Percentiles rank a stretch among this genome's conserved stretches.
phyloP scores from a whole-genome alignment of 2,113 vertebrate genomes.

The Nettapus auritus region DNA sequence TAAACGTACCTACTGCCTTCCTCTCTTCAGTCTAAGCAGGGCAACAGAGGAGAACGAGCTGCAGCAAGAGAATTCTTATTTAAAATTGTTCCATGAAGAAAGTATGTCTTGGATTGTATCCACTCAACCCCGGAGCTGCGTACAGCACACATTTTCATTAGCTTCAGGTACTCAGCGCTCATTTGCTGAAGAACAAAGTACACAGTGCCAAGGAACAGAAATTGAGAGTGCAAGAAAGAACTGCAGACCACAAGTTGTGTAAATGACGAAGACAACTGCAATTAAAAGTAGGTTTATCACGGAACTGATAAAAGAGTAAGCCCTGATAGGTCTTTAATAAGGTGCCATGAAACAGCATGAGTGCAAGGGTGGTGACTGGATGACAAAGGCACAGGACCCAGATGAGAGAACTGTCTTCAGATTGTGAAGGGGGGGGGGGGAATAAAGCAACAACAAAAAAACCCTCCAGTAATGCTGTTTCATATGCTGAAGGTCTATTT shows the following conservation, averaged over 20 bases:
- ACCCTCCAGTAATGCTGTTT: fast-evolving
- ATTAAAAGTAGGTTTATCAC: not conserved
- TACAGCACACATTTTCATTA: not conserved
- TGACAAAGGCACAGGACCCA: not conserved
- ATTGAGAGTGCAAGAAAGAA: not conserved
- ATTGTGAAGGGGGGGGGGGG: fast-evolving
- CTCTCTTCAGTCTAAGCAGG: not conserved
- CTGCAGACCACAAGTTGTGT: not conserved
- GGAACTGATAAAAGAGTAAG: not conserved
- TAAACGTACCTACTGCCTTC: not conserved
- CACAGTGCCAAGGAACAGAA: not conserved
- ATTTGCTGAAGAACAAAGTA: not conserved
- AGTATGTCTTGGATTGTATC: not conserved
- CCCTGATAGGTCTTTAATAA: not conserved
- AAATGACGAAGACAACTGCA: not conserved
- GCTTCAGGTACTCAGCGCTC: not conserved
- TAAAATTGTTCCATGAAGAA: not conserved
- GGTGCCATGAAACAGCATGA: not conserved
- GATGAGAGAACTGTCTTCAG: not conserved
- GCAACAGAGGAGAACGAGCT: not conserved
- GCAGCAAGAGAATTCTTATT: not conserved
- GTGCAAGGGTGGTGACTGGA: not conserved
- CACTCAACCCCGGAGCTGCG: not conserved
- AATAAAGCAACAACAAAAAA: too few species aligned
- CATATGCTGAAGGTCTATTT: fast-evolving